These are phyloP conservation scores for Lichenostomus cassidix DNA, from an alignment of 2,113 vertebrate genomes.

Conservation along the genomic window DNA sequence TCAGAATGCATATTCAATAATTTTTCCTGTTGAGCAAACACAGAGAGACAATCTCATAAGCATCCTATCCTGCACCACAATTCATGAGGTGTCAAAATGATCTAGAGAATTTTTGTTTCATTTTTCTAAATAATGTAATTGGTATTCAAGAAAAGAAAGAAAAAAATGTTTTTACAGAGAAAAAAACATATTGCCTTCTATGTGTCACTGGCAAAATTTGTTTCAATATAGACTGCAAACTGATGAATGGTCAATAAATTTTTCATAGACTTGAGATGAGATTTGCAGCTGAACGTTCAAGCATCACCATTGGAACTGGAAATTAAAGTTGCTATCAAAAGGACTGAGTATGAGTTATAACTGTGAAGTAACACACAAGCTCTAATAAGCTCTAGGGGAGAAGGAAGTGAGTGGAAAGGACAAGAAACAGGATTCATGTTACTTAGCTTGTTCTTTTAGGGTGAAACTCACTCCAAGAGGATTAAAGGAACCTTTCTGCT, in stretches of 20 bases:
- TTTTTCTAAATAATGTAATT: background rate
- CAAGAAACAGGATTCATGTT: background rate
- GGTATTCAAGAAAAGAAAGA: background rate
- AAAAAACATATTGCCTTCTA: background rate
- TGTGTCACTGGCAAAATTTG: background rate
- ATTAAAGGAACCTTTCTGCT: background rate
- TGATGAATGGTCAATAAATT: background rate
- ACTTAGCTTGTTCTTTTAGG: background rate
- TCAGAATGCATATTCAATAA: background rate
- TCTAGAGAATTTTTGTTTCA: background rate
- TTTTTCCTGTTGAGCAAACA: background rate
- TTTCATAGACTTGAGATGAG: background rate
- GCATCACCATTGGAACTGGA: background rate
- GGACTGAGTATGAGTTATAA: background rate
- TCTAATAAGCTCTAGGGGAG: background rate
- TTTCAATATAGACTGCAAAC: background rate
- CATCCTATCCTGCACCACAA: background rate
- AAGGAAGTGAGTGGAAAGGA: background rate
- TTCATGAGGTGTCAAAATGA: background rate
- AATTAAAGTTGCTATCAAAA: accelerated
- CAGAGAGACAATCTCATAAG: background rate
- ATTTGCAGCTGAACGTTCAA: background rate
- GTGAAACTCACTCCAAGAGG: background rate
- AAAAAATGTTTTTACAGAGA: background rate
- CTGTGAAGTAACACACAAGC: background rate